These are phyloP conservation scores for Gila orcuttii DNA, from an alignment of 2,113 vertebrate genomes.

Conservation along the genomic window DNA sequence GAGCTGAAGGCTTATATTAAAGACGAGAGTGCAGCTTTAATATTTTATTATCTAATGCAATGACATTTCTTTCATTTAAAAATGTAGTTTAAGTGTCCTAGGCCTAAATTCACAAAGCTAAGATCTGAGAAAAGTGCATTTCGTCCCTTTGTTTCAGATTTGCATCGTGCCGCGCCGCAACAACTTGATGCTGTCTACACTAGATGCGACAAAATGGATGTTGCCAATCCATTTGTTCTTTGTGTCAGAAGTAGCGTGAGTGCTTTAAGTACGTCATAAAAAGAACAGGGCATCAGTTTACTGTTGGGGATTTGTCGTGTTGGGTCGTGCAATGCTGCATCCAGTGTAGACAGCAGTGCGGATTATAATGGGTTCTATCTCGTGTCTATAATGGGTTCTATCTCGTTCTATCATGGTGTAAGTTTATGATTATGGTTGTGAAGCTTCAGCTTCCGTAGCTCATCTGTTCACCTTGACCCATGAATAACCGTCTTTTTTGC, in stretches of 20 bases:
- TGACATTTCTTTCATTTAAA: not conserved
- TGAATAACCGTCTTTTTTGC: not conserved
- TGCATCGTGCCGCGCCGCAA: too few relatives aligned
- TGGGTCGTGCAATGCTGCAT: too few relatives aligned
- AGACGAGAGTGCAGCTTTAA: not conserved
- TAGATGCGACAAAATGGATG: too few relatives aligned
- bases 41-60: not conserved
- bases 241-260: too few relatives aligned
- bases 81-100: not conserved
- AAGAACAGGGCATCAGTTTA: too few relatives aligned
- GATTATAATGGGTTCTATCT: not conserved
- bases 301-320: too few relatives aligned
- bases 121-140: not conserved
- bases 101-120: not conserved
- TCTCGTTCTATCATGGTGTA: not conserved
- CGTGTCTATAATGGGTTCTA: not conserved
- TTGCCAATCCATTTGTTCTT: too few relatives aligned
- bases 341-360: too few relatives aligned
- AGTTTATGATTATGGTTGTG: not conserved
- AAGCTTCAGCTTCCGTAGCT: not conserved
- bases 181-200: too few relatives aligned
- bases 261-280: too few relatives aligned
- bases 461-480: slow-evolving; percentile 4
- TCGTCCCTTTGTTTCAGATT: not conserved
- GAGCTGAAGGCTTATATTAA: slow-evolving; percentile 1